Conservation (phyloP, 2,888 invertebrate species). For the Stramonita haemastoma region DNA sequence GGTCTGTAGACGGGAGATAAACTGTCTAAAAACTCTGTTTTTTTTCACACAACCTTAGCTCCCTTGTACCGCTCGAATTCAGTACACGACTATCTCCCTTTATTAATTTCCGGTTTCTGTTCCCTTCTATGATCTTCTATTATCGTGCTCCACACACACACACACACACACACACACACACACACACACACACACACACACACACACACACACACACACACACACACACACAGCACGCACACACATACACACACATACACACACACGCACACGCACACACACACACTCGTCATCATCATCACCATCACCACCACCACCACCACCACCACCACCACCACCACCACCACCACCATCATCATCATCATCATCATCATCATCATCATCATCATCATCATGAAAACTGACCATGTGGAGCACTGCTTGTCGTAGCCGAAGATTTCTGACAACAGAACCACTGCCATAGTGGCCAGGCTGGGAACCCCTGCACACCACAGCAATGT, state of each 20-base stretch:
- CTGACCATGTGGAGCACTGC: slow-evolving; percentile 27
- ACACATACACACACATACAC: background rate
- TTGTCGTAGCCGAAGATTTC: slow-evolving; percentile 46
- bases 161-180: background rate
- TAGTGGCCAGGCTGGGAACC: slow-evolving; percentile 46
- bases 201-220: background rate
- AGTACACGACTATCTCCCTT: too few species aligned
- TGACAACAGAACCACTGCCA: slow-evolving; percentile 49
- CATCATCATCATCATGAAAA: background rate
- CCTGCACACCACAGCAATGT: slow-evolving; percentile 40
- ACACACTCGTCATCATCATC: background rate
- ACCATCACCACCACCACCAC: background rate
- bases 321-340: background rate
- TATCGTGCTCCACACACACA: background rate
- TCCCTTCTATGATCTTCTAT: too few species aligned
- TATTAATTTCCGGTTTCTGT: too few species aligned
- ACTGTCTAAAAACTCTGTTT: too few species aligned
- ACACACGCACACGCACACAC: background rate
- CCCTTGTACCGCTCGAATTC: too few species aligned
- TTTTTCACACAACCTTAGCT: too few species aligned
- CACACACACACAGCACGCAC: background rate
- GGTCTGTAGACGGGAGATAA: too few species aligned
- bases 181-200: background rate
- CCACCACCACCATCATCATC: slow-evolving; percentile 5
- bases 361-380: slow-evolving; percentile 1